Evolutionary conservation across 2,113 vertebrate species (phyloP).

Genomic region (Salvelinus fontinalis): DNA sequence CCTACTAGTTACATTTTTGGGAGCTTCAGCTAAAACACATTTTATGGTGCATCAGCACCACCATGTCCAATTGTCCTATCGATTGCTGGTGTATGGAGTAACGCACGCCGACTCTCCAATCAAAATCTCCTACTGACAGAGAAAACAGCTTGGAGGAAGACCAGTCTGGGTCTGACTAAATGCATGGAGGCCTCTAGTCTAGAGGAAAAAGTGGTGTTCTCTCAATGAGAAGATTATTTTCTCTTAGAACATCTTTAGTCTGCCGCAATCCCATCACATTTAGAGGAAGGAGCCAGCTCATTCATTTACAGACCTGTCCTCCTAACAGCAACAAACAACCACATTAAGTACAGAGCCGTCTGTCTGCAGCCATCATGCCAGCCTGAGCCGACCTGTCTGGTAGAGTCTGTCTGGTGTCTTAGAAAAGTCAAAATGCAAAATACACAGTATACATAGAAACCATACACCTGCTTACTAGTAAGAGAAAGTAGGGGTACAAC

Average conservation of each 20-base stretch:
- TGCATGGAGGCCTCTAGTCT: constrained; percentile 33
- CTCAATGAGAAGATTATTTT: constrained; percentile 36
- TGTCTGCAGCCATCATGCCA: constrained; percentile 52
- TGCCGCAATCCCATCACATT: constrained; percentile 71
- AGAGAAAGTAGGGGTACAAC: background rate
- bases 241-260: constrained; percentile 58
- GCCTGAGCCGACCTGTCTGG: constrained; percentile 33
- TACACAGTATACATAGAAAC: constrained; percentile 13
- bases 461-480: constrained; percentile 7
- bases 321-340: constrained; percentile 52
- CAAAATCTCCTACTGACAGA: constrained; percentile 17
- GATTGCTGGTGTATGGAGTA: background rate
- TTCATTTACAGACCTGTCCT: constrained; percentile 29
- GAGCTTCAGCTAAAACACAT: constrained; percentile 61
- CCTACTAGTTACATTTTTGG: constrained; percentile 55
- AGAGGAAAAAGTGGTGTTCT: constrained; percentile 50
- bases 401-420: constrained; percentile 26
- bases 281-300: constrained; percentile 28
- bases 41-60: constrained; percentile 39
- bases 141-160: constrained; percentile 30
- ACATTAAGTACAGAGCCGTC: constrained; percentile 48
- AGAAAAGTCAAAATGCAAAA: constrained; percentile 5
- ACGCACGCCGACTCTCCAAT: constrained; percentile 23
- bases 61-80: constrained; percentile 48
- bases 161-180: constrained; percentile 21